Conservation (phyloP, 1,140 invertebrate species). For the Apis mellifera region Amel_HAv3.1 CM009937.2:11313001-11313500, state of each 20-base stretch:
- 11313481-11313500: slow-evolving; percentile 14
- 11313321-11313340: slow-evolving; percentile 2
- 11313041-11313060: too few relatives aligned
- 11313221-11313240: slow-evolving; percentile 46
- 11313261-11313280: slow-evolving; percentile 11
- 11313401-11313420: slow-evolving; percentile 66
- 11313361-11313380: slow-evolving; percentile 34
- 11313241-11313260: slow-evolving; percentile 44
- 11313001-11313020: too few relatives aligned
- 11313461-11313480: slow-evolving; percentile 70
- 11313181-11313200: slow-evolving; percentile 15
- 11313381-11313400: slow-evolving; percentile 59
- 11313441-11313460: slow-evolving; percentile 73
- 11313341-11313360: not conserved
- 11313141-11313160: too few relatives aligned
- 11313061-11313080: too few relatives aligned
- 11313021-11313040: too few relatives aligned
- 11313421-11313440: slow-evolving; percentile 62
- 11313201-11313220: slow-evolving; percentile 32
- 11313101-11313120: too few relatives aligned
- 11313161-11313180: not conserved
- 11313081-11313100: too few relatives aligned
- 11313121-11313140: too few relatives aligned
- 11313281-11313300: not conserved
- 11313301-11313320: slow-evolving; percentile 39